These are phyloP conservation scores for Procambarus clarkii DNA, from an alignment of 1,140 invertebrate genomes.

Conservation along the genomic window DNA sequence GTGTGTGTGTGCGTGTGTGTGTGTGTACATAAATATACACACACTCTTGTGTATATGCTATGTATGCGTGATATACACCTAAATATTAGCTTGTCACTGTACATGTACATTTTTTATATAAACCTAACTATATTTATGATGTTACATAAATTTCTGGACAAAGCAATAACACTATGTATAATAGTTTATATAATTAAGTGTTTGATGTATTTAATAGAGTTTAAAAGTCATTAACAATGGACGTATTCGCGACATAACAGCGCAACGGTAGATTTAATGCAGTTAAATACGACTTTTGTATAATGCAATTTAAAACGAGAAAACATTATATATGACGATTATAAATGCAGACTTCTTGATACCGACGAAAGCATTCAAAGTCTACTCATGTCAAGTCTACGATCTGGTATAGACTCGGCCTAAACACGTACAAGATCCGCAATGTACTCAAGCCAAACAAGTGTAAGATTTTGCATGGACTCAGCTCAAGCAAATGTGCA, in stretches of 20 bases:
- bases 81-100: constrained; percentile 53
- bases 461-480: no score
- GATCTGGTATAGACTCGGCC: no score
- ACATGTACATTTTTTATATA: constrained; percentile 58
- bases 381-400: no score
- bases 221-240: constrained; percentile 64
- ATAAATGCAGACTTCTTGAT: background rate
- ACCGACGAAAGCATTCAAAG: background rate
- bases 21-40: background rate
- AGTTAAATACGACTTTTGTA: constrained; percentile 58
- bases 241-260: constrained; percentile 59
- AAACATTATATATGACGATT: constrained; percentile 23
- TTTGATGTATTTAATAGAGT: constrained; percentile 62
- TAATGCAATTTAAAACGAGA: constrained; percentile 37
- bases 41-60: constrained; percentile 10
- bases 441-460: no score
- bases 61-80: constrained; percentile 40
- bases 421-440: no score
- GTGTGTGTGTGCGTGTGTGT: constrained; percentile 23
- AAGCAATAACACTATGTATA: constrained; percentile 60
- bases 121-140: constrained; percentile 52
- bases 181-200: constrained; percentile 62
- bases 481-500: no score
- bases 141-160: constrained; percentile 51
- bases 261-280: constrained; percentile 51